phyloP scores from a whole-genome alignment of 2,113 vertebrate species.

The Cyprinodon variegatus region DNA sequence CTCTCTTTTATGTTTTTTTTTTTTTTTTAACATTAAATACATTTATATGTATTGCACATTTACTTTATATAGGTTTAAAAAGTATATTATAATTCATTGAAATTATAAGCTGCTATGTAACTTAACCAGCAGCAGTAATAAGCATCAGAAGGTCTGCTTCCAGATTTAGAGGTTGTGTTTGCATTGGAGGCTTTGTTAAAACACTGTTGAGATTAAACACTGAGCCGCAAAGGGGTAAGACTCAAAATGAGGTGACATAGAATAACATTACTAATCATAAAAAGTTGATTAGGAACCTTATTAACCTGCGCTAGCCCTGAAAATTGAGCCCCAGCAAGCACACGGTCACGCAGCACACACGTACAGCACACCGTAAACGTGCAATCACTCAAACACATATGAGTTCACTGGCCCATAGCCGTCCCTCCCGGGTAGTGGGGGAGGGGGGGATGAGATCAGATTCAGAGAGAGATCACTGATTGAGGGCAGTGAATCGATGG shows the following conservation, averaged over 20 bases:
- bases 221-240: conserved; percentile 23
- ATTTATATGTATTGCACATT: background rate
- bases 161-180: conserved; percentile 14
- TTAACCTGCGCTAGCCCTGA: conserved; percentile 37
- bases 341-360: background rate
- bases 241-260: conserved; percentile 29
- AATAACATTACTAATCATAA: conserved; percentile 45
- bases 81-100: background rate
- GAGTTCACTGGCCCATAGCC: conserved; percentile 17
- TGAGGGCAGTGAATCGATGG: conserved; percentile 83
- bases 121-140: conserved; percentile 18
- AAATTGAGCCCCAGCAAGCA: conserved; percentile 9
- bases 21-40: background rate
- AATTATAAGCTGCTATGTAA: background rate
- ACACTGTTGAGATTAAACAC: conserved; percentile 15
- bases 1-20: background rate
- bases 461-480: conserved; percentile 81
- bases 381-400: conserved; percentile 55
- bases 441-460: conserved; percentile 64
- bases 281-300: conserved; percentile 49
- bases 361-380: conserved; percentile 23
- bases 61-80: background rate
- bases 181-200: conserved; percentile 22
- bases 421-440: conserved; percentile 47
- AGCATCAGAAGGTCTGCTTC: conserved; percentile 14